phyloP scores from a whole-genome alignment of 2,888 invertebrate genomes.

The Parnassius apollo region DNA sequence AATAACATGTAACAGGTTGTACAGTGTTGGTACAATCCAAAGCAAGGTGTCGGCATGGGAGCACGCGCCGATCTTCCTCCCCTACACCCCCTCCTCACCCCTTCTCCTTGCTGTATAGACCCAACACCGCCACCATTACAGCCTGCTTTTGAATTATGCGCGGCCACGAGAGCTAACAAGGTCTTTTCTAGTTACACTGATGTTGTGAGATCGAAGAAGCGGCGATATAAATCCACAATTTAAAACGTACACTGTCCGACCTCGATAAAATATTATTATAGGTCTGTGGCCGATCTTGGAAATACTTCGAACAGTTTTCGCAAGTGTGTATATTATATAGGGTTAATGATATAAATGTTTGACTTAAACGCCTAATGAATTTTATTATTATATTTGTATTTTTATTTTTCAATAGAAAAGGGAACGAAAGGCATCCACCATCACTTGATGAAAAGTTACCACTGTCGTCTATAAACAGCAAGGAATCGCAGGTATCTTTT shows the following conservation, averaged over 20 bases:
- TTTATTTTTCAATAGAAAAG: no score
- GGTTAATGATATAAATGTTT: no score
- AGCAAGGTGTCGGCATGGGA: slow-evolving; percentile 14
- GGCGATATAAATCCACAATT: slow-evolving; percentile 23
- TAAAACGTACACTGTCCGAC: slow-evolving; percentile 7
- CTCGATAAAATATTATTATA: slow-evolving; percentile 19
- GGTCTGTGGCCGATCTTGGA: slow-evolving; percentile 6
- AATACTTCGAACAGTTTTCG: slow-evolving; percentile 1
- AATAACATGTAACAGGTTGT: slow-evolving; percentile 17
- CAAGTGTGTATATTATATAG: no score
- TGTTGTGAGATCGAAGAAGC: slow-evolving; percentile 24
- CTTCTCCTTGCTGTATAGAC: slow-evolving; percentile 2
- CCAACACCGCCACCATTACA: slow-evolving; percentile 13
- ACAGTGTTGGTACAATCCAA: slow-evolving; percentile 8
- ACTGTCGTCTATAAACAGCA: no score
- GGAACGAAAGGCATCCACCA: no score
- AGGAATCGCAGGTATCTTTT: no score
- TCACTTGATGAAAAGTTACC: no score
- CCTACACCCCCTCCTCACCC: not conserved
- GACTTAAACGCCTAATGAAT: no score
- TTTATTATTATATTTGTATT: no score
- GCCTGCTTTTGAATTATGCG: slow-evolving; percentile 40
- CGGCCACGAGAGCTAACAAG: slow-evolving; percentile 35
- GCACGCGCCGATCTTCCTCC: slow-evolving; percentile 19
- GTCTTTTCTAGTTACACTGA: slow-evolving; percentile 19